A percentile compares a stretch with the other conserved stretches of the same genome.
phyloP scores from a whole-genome alignment of 1,140 invertebrate genomes.

The Zaprionus tsacasi region DNA sequence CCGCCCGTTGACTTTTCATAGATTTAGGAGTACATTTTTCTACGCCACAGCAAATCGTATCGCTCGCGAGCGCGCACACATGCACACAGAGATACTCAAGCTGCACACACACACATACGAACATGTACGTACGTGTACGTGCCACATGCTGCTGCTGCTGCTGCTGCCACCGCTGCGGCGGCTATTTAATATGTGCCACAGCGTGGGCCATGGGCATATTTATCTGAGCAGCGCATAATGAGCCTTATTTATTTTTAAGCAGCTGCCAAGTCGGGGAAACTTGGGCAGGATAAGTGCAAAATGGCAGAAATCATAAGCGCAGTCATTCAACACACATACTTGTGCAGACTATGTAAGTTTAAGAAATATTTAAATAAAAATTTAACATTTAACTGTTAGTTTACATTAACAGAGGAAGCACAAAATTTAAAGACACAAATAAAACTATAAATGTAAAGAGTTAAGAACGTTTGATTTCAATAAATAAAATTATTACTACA shows the following conservation, averaged over 20 bases:
- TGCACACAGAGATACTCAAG: not conserved
- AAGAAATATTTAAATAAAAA: too few relatives aligned
- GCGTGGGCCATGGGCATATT: conserved; percentile 54
- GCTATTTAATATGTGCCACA: conserved; percentile 59
- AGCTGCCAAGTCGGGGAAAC: conserved; percentile 51
- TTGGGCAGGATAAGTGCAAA: not conserved
- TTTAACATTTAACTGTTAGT: too few relatives aligned
- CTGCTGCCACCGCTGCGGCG: conserved; percentile 21
- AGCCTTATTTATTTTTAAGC: conserved; percentile 75
- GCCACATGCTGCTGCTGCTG: conserved; percentile 35
- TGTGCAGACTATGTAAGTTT: not conserved
- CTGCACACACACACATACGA: conserved; percentile 22
- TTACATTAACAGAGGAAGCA: too few relatives aligned
- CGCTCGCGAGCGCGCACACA: conserved; percentile 19
- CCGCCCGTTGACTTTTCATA: conserved; percentile 73
- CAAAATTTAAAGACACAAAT: too few relatives aligned
- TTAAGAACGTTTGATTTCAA: too few relatives aligned
- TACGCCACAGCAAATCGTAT: conserved; percentile 50
- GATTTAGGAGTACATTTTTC: conserved; percentile 79
- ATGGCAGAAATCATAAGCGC: conserved; percentile 6
- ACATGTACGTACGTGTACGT: conserved; percentile 57
- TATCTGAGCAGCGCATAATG: conserved; percentile 68
- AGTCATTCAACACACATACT: conserved; percentile 4
- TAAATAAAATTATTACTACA: not conserved
- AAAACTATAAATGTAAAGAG: too few relatives aligned